Percentiles rank a stretch among this genome's conserved stretches.
These are phyloP conservation scores for Gambelia wislizenii DNA, from an alignment of 2,797 vertebrate genomes.

Conservation along the genomic window DNA sequence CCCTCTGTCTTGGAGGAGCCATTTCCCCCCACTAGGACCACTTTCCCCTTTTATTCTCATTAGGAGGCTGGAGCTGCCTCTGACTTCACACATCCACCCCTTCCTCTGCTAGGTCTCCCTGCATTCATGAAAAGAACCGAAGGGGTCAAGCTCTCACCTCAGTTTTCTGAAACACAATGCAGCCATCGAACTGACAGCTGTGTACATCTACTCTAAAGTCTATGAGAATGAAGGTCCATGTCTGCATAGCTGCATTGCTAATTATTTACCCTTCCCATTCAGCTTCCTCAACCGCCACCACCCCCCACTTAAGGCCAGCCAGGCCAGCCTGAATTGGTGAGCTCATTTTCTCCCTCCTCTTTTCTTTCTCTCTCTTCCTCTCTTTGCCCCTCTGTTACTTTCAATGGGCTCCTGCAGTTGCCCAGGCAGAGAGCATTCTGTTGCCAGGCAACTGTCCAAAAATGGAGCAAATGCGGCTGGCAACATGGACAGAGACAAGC, in stretches of 20 bases:
- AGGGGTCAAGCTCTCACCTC: not conserved
- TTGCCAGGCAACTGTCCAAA: conserved; percentile 75
- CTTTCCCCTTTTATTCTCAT: too few relatives aligned
- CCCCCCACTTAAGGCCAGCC: conserved; percentile 42
- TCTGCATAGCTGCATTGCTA: conserved; percentile 43
- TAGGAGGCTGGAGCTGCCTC: not conserved
- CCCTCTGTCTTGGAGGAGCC: not conserved
- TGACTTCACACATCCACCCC: not conserved
- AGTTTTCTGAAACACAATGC: not conserved
- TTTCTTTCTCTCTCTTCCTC: conserved; percentile 49
- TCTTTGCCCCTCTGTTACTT: conserved; percentile 45
- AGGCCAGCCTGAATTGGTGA: conserved; percentile 66
- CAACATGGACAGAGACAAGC: conserved; percentile 68
- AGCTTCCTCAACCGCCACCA: not conserved
- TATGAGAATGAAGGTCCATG: not conserved
- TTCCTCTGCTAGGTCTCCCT: not conserved
- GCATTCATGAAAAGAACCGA: not conserved
- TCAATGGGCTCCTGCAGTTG: conserved; percentile 68
- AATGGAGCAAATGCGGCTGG: conserved; percentile 64
- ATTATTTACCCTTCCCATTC: conserved; percentile 38
- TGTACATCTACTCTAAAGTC: not conserved
- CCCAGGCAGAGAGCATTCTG: conserved; percentile 74
- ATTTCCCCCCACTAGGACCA: not conserved
- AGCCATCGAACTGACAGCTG: conserved; percentile 4
- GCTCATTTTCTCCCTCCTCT: conserved; percentile 63